A percentile compares a stretch with the other conserved stretches of the same genome.
phyloP scores from a whole-genome alignment of 2,113 vertebrate genomes.

The Isurus oxyrinchus region DNA sequence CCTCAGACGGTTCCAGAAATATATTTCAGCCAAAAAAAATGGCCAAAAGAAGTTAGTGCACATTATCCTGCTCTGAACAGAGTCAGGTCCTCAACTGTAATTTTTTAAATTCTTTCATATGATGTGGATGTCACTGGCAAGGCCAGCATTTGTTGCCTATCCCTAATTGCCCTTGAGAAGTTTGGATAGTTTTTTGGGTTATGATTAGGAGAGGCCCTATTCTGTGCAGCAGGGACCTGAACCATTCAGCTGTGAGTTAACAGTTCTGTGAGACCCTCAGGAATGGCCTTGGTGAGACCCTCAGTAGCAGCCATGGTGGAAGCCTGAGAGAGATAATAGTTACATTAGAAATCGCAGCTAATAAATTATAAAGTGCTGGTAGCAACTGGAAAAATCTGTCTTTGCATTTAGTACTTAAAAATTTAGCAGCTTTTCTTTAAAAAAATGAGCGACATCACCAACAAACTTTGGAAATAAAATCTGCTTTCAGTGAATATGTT shows the following conservation, averaged over 20 bases:
- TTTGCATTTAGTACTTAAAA: conserved; percentile 66
- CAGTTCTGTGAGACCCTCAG: background rate
- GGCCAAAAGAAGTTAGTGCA: background rate
- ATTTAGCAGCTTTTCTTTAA: conserved; percentile 36
- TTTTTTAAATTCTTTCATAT: background rate
- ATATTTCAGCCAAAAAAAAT: background rate
- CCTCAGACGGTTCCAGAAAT: background rate
- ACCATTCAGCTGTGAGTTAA: background rate
- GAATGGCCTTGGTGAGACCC: background rate
- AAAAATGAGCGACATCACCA: background rate
- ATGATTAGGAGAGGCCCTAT: background rate
- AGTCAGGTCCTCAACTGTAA: background rate
- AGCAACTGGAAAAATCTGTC: conserved; percentile 51
- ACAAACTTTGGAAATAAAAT: background rate
- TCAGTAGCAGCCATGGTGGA: background rate
- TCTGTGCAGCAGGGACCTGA: background rate
- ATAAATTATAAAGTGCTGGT: conserved; percentile 64
- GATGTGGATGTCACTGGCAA: background rate
- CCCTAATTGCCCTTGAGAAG: background rate
- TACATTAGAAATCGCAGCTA: conserved; percentile 58
- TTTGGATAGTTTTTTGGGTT: background rate
- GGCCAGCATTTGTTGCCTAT: background rate
- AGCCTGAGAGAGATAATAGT: conserved; percentile 38
- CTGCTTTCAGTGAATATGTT: background rate
- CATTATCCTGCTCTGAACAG: background rate